phyloP scores from a whole-genome alignment of 2,797 vertebrate genomes.

The Aeoliscus strigatus region DNA sequence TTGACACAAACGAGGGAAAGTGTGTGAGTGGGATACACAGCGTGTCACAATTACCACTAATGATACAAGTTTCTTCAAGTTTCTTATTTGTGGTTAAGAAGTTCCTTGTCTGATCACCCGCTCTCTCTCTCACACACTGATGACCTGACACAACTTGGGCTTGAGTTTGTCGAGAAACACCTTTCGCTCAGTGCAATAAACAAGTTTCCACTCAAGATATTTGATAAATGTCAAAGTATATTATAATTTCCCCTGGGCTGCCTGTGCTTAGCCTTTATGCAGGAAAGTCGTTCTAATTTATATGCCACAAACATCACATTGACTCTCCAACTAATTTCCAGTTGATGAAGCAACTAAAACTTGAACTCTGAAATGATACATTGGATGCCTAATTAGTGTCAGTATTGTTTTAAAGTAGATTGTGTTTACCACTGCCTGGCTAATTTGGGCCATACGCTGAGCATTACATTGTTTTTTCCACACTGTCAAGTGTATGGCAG shows the following conservation, averaged over 20 bases:
- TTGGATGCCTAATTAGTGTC: conserved; percentile 79
- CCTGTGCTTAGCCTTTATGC: conserved; percentile 14
- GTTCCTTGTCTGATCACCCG: background rate
- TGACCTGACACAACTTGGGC: background rate
- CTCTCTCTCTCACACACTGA: too few relatives aligned
- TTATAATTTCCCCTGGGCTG: conserved; percentile 2
- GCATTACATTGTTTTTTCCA: conserved; percentile 72
- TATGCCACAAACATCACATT: conserved; percentile 53
- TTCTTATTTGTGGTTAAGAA: background rate
- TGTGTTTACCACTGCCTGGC: conserved; percentile 74
- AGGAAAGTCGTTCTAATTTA: conserved; percentile 47
- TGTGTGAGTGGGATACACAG: background rate
- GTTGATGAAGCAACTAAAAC: conserved; percentile 55
- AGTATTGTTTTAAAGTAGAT: conserved; percentile 74
- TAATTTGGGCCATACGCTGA: conserved; percentile 73
- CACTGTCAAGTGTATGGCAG: conserved; percentile 76
- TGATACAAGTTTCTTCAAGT: background rate
- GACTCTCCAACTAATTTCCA: conserved; percentile 50
- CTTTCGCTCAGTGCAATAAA: conserved; percentile 8
- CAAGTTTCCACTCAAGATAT: conserved; percentile 6
- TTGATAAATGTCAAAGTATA: conserved; percentile 7
- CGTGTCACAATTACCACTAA: background rate
- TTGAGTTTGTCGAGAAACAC: background rate
- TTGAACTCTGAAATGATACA: conserved; percentile 71
- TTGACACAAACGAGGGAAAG: background rate